These are phyloP conservation scores for Eupeodes corollae DNA, from an alignment of 1,140 invertebrate genomes.

Conservation along the genomic window DNA sequence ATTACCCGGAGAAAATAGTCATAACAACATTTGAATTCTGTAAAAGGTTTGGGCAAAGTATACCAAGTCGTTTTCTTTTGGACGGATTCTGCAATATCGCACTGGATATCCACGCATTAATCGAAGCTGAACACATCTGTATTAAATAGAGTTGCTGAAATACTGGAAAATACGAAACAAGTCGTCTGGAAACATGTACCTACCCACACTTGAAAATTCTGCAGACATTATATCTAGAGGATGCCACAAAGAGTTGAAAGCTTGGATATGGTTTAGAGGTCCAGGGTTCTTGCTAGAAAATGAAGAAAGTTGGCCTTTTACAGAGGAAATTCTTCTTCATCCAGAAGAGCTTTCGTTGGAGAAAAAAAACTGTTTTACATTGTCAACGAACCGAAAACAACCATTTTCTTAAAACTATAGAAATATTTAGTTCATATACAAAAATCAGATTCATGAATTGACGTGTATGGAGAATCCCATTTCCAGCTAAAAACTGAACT, in stretches of 20 bases:
- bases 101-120: conserved; percentile 3
- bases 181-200: conserved; percentile 23
- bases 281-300: conserved; percentile 11
- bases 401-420: background rate
- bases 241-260: no score
- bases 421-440: background rate
- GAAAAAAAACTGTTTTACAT: no score
- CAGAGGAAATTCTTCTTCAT: no score
- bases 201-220: no score
- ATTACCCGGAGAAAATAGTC: no score
- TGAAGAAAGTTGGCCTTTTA: conserved; percentile 12
- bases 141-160: conserved; percentile 16
- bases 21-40: no score
- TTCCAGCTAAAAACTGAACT: no score
- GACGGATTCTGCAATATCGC: conserved; percentile 1
- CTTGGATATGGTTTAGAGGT: no score
- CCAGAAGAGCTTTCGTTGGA: no score
- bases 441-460: background rate
- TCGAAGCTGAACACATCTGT: conserved; percentile 15
- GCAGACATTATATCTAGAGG: no score
- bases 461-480: no score
- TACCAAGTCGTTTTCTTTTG: background rate
- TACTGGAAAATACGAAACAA: conserved; percentile 11
- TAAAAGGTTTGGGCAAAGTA: background rate
- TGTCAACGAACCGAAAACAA: conserved; percentile 6